Base-by-base conservation (phyloP, 35 echinoderm and acorn worm species). In the Chiridota heheva region DNA sequence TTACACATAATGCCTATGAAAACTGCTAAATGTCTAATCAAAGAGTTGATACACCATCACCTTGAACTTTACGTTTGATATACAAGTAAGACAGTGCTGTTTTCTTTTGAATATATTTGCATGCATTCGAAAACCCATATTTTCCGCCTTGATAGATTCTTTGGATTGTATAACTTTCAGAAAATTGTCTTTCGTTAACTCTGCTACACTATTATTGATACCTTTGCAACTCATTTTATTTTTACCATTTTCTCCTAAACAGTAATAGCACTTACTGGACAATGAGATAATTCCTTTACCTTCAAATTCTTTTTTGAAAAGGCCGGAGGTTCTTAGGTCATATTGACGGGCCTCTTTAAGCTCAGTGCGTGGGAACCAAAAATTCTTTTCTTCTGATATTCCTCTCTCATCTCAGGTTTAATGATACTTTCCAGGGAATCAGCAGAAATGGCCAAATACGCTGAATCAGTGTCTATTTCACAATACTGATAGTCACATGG, bases 151-250 rank as follows among this genome's bases (percentile, higher is more conserved):
- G 20, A 27, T 44, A 15, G 67, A 7, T 20, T 16, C 29, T 37
- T 44, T 33, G n/a, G 25, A 12, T 28, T 36, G 5, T 3, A 76
- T 8, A 7, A 84, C 66, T 29, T 32, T 7, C 40, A 17, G 39
- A 60, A 65, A 75, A 44, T 72, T 70, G 30, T 69, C 46, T 25
- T 36, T 27, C 13, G 81, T 75, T 22, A 74, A 40, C 40, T 69
- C 44, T 31, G 4, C 49, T 12, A 46, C 30, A 7, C 44, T 27
- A 26, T 58, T 84, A 35, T 75, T 84, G 4, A 36, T 34, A 4
- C 81, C 67, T 57, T 84, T 84, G 49, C 80, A 82, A 84, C 66
- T 84, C 16, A 72, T 56, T 38, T 84, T 84, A 40, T 70, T n/a
- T n/a, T n/a, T n/a, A n/a, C n/a, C n/a, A n/a, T 57, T 10, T 34